These are phyloP conservation scores for Calephelis virginiensis DNA, from an alignment of 1,140 invertebrate genomes.

Conservation along the genomic window DNA sequence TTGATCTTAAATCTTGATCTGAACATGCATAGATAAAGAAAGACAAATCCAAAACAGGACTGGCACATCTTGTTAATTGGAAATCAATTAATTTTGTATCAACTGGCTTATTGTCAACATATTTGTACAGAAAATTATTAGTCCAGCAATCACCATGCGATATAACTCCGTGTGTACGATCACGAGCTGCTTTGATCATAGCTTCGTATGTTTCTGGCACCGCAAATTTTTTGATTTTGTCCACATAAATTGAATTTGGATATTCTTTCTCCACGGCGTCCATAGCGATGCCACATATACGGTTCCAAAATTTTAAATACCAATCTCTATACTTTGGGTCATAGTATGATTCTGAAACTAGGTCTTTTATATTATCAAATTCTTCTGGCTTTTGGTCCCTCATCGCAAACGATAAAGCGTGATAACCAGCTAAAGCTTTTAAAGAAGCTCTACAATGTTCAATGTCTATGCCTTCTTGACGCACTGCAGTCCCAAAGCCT, in stretches of 20 bases:
- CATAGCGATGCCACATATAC: slow-evolving; percentile 76
- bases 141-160: slow-evolving; percentile 87
- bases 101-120: slow-evolving; percentile 59
- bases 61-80: slow-evolving; percentile 81
- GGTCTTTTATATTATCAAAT: slow-evolving; percentile 72
- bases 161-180: slow-evolving; percentile 77
- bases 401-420: slow-evolving; percentile 84
- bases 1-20: slow-evolving; percentile 75
- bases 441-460: slow-evolving; percentile 78
- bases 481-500: slow-evolving; percentile 73
- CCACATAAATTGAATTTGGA: slow-evolving; percentile 79
- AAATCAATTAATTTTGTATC: slow-evolving; percentile 84
- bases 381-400: slow-evolving; percentile 81
- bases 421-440: slow-evolving; percentile 82
- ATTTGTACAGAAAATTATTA: slow-evolving; percentile 84
- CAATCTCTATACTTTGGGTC: slow-evolving; percentile 79
- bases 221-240: slow-evolving; percentile 79
- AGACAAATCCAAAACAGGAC: slow-evolving; percentile 80
- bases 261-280: slow-evolving; percentile 83
- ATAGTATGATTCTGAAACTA: slow-evolving; percentile 80
- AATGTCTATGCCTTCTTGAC: slow-evolving; percentile 78
- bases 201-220: slow-evolving; percentile 64
- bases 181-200: slow-evolving; percentile 51
- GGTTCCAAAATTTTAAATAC: slow-evolving; percentile 81
- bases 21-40: slow-evolving; percentile 84